phyloP scores from a whole-genome alignment of 2,797 vertebrate species.

The Scleropages formosus region DNA sequence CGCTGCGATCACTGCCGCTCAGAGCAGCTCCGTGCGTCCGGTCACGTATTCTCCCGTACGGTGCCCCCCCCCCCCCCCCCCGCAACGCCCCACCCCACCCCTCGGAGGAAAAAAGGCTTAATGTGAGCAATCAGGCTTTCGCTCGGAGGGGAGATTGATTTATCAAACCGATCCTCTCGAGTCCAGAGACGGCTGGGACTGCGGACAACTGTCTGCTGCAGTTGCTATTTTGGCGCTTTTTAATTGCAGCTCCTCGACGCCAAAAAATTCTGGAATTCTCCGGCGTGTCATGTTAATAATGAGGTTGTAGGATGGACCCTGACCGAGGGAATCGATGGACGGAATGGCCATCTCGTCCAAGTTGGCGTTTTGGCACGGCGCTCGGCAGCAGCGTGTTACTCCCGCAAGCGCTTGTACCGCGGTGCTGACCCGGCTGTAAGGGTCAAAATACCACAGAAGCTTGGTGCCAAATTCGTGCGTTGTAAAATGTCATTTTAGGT shows the following conservation, averaged over 20 bases:
- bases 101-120: background rate
- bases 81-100: too few species aligned
- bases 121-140: background rate
- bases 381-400: too few species aligned
- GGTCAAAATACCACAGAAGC: background rate
- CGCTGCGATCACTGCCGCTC: background rate
- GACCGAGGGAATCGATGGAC: background rate
- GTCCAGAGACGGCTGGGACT: background rate
- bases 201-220: background rate
- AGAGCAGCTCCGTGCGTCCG: background rate
- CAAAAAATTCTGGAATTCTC: background rate
- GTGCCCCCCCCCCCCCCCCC: background rate
- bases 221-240: background rate
- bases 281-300: background rate
- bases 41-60: background rate
- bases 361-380: too few species aligned
- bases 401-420: background rate
- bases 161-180: background rate
- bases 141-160: background rate
- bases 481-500: conserved; percentile 11
- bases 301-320: background rate
- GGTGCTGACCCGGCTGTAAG: background rate
- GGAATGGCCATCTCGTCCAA: too few species aligned
- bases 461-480: background rate
- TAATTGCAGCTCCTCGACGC: background rate